Evolutionary conservation across 2,888 invertebrate genomes (phyloP).

Genomic region (Agriopis aurantiaria): DNA sequence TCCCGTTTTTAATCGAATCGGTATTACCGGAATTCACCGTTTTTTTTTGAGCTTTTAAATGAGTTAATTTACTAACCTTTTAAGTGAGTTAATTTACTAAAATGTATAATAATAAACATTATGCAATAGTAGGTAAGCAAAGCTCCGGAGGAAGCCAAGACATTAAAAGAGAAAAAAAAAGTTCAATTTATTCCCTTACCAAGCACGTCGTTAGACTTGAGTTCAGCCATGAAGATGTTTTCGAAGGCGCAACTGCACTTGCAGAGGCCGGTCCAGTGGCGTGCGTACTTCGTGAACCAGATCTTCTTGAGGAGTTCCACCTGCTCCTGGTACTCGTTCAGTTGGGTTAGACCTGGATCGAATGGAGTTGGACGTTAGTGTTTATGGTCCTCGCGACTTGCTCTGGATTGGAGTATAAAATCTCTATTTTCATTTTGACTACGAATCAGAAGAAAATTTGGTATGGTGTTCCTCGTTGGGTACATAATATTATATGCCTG

Average conservation of each 20-base stretch:
- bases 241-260: slow-evolving; percentile 97
- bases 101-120: too few species aligned
- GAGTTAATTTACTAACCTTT: too few species aligned
- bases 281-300: slow-evolving; percentile 95
- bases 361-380: neutral
- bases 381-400: neutral
- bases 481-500: neutral
- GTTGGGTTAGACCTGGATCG: slow-evolving; percentile 83
- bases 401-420: neutral
- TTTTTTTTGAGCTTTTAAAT: too few species aligned
- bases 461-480: neutral
- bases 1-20: too few species aligned
- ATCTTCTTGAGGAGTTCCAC: slow-evolving; percentile 89
- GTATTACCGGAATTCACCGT: too few species aligned
- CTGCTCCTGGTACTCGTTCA: slow-evolving; percentile 87
- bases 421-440: neutral
- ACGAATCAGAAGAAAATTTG: neutral
- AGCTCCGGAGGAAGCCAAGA: neutral
- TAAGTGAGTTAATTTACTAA: too few species aligned
- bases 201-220: slow-evolving; percentile 91
- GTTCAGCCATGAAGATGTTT: slow-evolving; percentile 96
- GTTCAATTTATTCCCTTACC: slow-evolving; percentile 59
- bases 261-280: slow-evolving; percentile 91
- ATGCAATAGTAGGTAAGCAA: too few species aligned
- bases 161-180: neutral